Evolutionary conservation across 2,888 invertebrate genomes (phyloP).

Genomic region (Neoascia interrupta): DNA sequence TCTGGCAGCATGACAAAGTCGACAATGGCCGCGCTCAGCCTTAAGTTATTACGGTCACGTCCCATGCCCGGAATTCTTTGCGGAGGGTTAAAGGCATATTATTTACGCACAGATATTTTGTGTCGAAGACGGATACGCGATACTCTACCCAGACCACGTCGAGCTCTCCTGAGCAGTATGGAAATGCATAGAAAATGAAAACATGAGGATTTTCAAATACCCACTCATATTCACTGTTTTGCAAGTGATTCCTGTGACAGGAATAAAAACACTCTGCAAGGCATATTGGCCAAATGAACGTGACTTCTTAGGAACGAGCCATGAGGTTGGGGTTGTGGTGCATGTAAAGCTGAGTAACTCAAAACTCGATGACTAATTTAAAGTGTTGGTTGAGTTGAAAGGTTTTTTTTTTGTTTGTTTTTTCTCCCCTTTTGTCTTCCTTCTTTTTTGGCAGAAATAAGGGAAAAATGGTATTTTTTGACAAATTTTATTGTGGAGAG

Average conservation of each 20-base stretch:
- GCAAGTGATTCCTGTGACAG: slow-evolving; percentile 7
- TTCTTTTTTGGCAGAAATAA: slow-evolving; percentile 2
- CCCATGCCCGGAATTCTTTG: slow-evolving; percentile 35
- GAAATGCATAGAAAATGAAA: slow-evolving; percentile 21
- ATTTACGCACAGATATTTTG: slow-evolving; percentile 59
- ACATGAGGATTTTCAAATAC: slow-evolving; percentile 31
- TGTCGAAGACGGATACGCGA: slow-evolving; percentile 40
- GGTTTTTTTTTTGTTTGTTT: neutral
- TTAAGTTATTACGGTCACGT: slow-evolving; percentile 55
- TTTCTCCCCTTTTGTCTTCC: neutral
- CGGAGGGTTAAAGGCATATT: slow-evolving; percentile 41
- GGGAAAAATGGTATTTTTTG: no score
- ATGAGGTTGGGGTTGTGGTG: neutral
- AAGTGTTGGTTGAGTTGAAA: slow-evolving; percentile 31
- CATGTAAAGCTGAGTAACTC: slow-evolving; percentile 9
- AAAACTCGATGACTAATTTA: slow-evolving; percentile 52
- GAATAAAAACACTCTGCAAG: slow-evolving; percentile 1
- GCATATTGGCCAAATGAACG: slow-evolving; percentile 40
- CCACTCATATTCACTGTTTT: neutral
- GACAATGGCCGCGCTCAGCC: slow-evolving; percentile 18
- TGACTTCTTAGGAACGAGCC: slow-evolving; percentile 35
- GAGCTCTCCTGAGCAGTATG: no score
- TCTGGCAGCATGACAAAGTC: neutral
- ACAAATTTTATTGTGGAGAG: neutral
- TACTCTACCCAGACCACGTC: no score